Evolutionary conservation across 2,113 vertebrate species (phyloP).

Genomic region (Garra rufa): DNA sequence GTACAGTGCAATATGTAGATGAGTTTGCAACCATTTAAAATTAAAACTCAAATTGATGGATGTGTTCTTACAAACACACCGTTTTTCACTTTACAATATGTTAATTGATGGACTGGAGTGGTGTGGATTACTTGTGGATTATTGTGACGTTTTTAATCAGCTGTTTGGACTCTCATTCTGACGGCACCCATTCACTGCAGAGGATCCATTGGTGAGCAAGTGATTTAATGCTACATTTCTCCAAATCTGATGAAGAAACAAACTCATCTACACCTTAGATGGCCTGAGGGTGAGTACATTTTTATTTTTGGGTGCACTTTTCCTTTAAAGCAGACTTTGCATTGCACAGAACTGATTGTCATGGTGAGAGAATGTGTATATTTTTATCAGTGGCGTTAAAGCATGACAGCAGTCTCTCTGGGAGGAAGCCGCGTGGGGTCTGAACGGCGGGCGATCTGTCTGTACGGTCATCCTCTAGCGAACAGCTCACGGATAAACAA

Average conservation of each 20-base stretch:
- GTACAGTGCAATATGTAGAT: background rate
- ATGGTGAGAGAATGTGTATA: background rate
- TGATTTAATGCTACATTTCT: background rate
- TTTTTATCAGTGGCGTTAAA: background rate
- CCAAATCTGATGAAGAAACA: background rate
- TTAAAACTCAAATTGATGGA: background rate
- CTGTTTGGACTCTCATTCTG: background rate
- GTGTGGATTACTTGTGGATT: background rate
- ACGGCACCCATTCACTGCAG: background rate
- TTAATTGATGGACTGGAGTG: background rate
- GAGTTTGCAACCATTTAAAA: no score
- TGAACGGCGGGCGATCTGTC: background rate
- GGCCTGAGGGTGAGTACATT: no score
- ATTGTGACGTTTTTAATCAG: background rate
- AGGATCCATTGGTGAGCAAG: no score
- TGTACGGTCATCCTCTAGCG: conserved; percentile 8
- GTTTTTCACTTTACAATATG: background rate
- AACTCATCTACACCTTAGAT: background rate
- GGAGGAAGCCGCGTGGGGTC: background rate
- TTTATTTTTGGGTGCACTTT: no score
- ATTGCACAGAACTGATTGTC: background rate
- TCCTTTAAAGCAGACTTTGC: background rate
- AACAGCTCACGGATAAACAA: conserved; percentile 5
- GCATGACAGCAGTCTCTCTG: background rate
- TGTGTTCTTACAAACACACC: background rate